Evolutionary conservation across 2,888 invertebrate species (phyloP).

Genomic region (Tortrix viridana): DNA sequence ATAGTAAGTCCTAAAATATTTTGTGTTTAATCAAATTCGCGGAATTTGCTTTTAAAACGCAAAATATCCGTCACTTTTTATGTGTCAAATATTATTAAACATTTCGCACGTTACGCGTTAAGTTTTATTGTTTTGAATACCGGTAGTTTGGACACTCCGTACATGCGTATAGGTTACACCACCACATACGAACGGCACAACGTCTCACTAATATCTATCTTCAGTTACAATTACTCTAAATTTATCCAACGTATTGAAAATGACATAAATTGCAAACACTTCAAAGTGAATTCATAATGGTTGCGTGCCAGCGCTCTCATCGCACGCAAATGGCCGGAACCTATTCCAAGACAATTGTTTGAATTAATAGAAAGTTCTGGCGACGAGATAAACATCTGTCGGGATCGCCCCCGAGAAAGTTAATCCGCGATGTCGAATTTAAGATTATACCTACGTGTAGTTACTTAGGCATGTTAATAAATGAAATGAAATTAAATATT

Average conservation of each 20-base stretch:
- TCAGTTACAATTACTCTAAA: slow-evolving; percentile 7
- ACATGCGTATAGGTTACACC: too few species aligned
- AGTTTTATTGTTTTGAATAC: too few species aligned
- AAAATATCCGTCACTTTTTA: too few species aligned
- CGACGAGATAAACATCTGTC: slow-evolving; percentile 39
- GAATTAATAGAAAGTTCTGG: slow-evolving; percentile 55
- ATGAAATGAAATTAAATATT: too few species aligned
- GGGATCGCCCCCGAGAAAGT: slow-evolving; percentile 48
- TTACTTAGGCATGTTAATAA: slow-evolving; percentile 27
- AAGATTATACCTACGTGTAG: slow-evolving; percentile 20
- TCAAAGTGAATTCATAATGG: slow-evolving; percentile 16
- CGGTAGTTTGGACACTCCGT: too few species aligned
- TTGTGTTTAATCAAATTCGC: too few species aligned
- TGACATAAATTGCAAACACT: slow-evolving; percentile 24
- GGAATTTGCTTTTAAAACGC: too few species aligned
- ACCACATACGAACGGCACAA: too few species aligned
- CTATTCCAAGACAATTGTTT: slow-evolving; percentile 38
- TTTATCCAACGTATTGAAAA: slow-evolving; percentile 23
- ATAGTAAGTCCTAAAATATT: too few species aligned
- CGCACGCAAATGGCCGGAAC: slow-evolving; percentile 39
- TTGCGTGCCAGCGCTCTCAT: slow-evolving; percentile 33
- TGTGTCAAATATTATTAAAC: too few species aligned
- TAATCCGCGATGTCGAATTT: slow-evolving; percentile 36
- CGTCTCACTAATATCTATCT: background rate
- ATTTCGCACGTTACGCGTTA: too few species aligned